These are phyloP conservation scores for Cepphus grylle DNA, from an alignment of 2,113 vertebrate species.

Conservation along the genomic window DNA sequence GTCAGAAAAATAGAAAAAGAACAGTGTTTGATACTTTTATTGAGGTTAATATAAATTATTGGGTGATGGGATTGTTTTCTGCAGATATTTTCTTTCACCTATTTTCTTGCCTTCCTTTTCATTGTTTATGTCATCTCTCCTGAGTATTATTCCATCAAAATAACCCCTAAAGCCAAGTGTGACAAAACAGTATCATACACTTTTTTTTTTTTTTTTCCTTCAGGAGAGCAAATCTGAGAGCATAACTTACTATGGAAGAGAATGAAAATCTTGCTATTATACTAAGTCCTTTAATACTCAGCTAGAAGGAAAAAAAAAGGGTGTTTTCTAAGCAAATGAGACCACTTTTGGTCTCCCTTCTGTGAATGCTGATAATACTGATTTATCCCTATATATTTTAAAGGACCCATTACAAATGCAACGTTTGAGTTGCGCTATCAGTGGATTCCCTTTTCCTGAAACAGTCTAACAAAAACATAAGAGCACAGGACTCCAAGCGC, in stretches of 20 bases:
- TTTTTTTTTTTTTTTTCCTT: neutral
- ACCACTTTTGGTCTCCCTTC: neutral
- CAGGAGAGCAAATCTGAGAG: neutral
- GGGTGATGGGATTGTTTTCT: neutral
- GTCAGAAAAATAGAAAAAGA: neutral
- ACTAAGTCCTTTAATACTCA: neutral
- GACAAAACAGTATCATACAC: accelerated
- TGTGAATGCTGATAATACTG: too few species aligned
- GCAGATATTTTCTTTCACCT: neutral
- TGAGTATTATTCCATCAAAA: neutral
- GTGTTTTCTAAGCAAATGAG: neutral
- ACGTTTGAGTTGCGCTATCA: neutral
- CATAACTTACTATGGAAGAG: neutral
- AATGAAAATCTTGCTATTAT: neutral
- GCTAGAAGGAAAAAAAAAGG: neutral
- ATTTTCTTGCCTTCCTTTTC: neutral
- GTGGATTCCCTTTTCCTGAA: neutral
- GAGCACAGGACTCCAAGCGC: neutral
- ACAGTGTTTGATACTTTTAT: neutral
- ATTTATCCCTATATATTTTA: neutral
- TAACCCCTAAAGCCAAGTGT: neutral
- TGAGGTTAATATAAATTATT: neutral
- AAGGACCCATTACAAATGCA: neutral
- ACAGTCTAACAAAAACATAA: neutral
- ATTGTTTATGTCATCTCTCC: neutral